Evolutionary conservation across 1,140 invertebrate genomes (phyloP), one percentile per base, ranked within the genome.

Genomic region (Coelopa frigida): DNA sequence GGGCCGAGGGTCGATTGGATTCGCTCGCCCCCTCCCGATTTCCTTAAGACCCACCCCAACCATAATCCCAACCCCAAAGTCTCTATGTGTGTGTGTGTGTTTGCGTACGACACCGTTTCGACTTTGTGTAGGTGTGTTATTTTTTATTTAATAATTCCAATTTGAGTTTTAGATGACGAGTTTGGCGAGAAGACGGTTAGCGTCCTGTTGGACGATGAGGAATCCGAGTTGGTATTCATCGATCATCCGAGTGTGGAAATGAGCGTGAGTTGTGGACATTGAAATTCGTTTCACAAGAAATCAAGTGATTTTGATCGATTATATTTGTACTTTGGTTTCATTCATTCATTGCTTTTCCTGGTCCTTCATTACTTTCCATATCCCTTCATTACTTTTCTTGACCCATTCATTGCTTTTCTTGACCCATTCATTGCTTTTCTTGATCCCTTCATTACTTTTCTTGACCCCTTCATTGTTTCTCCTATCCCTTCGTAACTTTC

Each of bases 171-270:
- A 91, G 87, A 93, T 77, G 88, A 93, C 59, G 89, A 93, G 60
- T 90, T 89, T 60, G 86, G 87, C 1, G 89, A 93, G 69, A 87
- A 89, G 70, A 86, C 87, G 0, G 89, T 94, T n/a, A 89, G 87
- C 0, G 84, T 95, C 4, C 71, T 93, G 15, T 70, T 95, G 36
- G 90, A 95, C 53, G 87, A 85, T 1, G 87, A 92, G 60, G 90
- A 94, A 68, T 91, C 89, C 0, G 88, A 92, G 57, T 78, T 94
- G 71, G 82, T 90, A 46, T 93, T 94, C 62, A 88, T 94, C 38
- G 90, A 94, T 68, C 87, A 91, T 73, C 87, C 87, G 0, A 80
- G 82, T 48, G 76, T 80, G 7, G 86, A 89, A 70, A 89, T 89
- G 84, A 87, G 84, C 63, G 86, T 90, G 72, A 83, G 83, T 79